These are phyloP conservation scores for Drymonia ruficornis DNA, from an alignment of 2,888 invertebrate species.

Conservation along the genomic window DNA sequence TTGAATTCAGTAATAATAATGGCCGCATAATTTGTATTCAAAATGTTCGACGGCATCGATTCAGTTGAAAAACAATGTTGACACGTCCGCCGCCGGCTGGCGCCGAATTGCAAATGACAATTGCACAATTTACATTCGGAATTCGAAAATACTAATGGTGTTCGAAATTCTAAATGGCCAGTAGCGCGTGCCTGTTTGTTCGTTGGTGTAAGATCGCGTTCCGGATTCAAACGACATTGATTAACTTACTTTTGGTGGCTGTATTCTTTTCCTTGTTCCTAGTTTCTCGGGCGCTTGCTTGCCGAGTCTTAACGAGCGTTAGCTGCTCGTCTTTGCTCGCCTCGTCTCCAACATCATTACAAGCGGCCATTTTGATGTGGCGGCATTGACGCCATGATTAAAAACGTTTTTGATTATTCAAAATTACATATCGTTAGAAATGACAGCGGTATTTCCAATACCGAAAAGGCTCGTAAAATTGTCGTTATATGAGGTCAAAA, in stretches of 20 bases:
- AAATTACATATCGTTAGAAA: conserved; percentile 44
- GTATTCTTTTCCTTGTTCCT: conserved; percentile 30
- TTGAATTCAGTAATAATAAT: conserved; percentile 58
- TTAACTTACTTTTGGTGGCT: conserved; percentile 29
- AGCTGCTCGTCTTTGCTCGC: neutral
- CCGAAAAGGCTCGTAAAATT: conserved; percentile 50
- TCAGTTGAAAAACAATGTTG: conserved; percentile 65
- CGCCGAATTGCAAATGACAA: conserved; percentile 76
- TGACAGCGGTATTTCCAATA: conserved; percentile 44
- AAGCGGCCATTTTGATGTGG: neutral
- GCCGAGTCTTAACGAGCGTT: neutral
- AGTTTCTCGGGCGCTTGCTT: neutral
- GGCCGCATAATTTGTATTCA: conserved; percentile 71
- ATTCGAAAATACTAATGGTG: conserved; percentile 68
- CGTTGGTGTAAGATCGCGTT: conserved; percentile 54
- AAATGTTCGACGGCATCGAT: conserved; percentile 59
- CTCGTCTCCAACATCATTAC: neutral
- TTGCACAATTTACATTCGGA: conserved; percentile 70
- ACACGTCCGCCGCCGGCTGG: conserved; percentile 68
- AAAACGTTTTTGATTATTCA: conserved; percentile 25
- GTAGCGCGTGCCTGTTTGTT: conserved; percentile 56
- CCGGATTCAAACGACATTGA: conserved; percentile 56
- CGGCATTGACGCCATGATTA: neutral
- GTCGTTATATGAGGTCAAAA: conserved; percentile 65
- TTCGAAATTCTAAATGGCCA: conserved; percentile 66